Evolutionary conservation across 92 coral and sea anemone species (phyloP).

Genomic region (Porites evermanni): DNA sequence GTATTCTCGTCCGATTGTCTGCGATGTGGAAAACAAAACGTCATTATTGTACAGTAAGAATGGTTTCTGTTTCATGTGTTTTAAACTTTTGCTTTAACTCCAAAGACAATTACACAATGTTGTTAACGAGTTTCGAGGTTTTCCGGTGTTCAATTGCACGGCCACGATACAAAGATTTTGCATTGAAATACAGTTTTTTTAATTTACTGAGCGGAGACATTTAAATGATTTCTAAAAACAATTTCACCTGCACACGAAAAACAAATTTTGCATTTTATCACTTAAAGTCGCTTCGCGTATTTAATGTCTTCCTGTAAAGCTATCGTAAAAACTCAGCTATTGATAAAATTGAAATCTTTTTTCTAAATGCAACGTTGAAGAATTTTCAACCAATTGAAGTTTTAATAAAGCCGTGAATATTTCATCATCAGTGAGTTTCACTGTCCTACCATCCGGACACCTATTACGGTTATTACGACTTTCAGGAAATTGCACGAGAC

Average conservation of each 20-base stretch:
- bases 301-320: neutral
- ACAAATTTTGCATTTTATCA: slow-evolving; percentile 10
- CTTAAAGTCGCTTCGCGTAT: neutral
- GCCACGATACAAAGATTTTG: neutral
- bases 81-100: neutral
- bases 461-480: too few species aligned
- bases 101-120: slow-evolving; percentile 4
- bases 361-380: too few species aligned
- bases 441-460: too few species aligned
- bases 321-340: too few species aligned
- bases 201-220: slow-evolving; percentile 28
- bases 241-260: slow-evolving; percentile 21
- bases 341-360: too few species aligned
- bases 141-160: slow-evolving; percentile 1
- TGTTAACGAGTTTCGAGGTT: neutral
- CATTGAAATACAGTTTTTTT: slow-evolving; percentile 1
- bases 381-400: too few species aligned
- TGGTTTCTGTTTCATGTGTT: neutral
- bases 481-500: too few species aligned
- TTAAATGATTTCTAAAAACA: slow-evolving; percentile 20
- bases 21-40: neutral
- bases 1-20: neutral
- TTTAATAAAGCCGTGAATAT: too few species aligned
- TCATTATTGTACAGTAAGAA: neutral
- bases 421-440: too few species aligned